Percentiles rank a stretch among this genome's conserved stretches.
Evolutionary conservation across 2,113 vertebrate species (phyloP).

Genomic region (Phoenicopterus ruber): DNA sequence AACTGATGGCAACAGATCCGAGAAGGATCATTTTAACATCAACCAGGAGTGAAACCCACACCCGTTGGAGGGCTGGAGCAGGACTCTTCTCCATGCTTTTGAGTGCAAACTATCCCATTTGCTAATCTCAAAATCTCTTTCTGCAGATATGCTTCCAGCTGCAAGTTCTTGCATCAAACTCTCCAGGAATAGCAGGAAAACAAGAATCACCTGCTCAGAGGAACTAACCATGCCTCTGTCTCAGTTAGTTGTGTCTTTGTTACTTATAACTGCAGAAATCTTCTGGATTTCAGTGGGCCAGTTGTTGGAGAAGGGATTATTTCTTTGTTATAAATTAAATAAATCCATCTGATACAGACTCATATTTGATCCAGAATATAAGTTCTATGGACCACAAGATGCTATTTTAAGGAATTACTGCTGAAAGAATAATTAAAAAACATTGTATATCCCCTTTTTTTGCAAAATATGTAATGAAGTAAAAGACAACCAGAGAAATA

Average conservation of each 20-base stretch:
- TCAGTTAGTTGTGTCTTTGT: neutral
- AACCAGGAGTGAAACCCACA: neutral
- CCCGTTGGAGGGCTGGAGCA: neutral
- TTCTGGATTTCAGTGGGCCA: neutral
- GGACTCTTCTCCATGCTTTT: neutral
- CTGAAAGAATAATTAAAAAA: neutral
- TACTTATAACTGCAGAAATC: slow-evolving; percentile 6
- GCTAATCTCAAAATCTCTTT: neutral
- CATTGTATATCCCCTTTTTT: slow-evolving; percentile 40
- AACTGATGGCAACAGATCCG: neutral
- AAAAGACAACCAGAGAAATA: slow-evolving; percentile 35
- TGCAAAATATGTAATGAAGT: neutral
- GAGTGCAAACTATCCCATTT: neutral
- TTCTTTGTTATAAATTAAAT: slow-evolving; percentile 20
- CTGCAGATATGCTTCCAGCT: neutral
- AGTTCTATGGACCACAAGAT: slow-evolving; percentile 12
- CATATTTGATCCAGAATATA: neutral
- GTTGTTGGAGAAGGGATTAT: slow-evolving; percentile 45
- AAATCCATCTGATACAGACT: slow-evolving; percentile 10
- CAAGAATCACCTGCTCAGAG: neutral
- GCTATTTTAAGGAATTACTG: slow-evolving; percentile 11
- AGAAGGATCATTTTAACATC: neutral
- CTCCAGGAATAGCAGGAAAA: neutral
- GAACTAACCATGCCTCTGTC: neutral
- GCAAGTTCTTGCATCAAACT: neutral